These are phyloP conservation scores for Drosophila prolongata DNA, from an alignment of 2,888 invertebrate genomes.

Conservation along the genomic window DNA sequence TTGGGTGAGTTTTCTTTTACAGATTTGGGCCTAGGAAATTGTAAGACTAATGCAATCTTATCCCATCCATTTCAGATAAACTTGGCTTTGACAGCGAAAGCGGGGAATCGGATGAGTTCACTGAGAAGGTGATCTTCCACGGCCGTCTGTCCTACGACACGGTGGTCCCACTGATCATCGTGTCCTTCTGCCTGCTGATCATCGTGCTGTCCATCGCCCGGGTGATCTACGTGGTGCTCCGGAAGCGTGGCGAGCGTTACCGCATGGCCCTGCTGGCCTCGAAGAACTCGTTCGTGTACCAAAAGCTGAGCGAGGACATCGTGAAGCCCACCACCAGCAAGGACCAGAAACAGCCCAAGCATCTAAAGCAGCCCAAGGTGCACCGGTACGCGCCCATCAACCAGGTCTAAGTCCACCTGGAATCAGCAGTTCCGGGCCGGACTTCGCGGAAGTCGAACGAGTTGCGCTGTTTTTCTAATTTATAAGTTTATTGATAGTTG, in stretches of 20 bases:
- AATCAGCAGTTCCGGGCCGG: conserved; percentile 46
- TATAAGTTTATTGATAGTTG: conserved; percentile 74
- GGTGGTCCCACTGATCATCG: conserved; percentile 87
- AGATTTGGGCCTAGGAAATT: not conserved
- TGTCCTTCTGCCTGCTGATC: conserved; percentile 86
- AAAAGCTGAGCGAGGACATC: conserved; percentile 91
- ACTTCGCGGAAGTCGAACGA: conserved; percentile 50
- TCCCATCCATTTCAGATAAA: conserved; percentile 67
- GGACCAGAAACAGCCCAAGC: conserved; percentile 87
- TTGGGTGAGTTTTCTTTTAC: conserved; percentile 66
- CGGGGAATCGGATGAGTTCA: conserved; percentile 71
- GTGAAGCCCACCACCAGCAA: conserved; percentile 85
- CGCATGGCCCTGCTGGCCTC: conserved; percentile 84
- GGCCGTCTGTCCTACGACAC: conserved; percentile 85
- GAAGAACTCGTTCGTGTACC: conserved; percentile 88
- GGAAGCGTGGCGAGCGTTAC: conserved; percentile 85
- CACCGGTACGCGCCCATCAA: conserved; percentile 88
- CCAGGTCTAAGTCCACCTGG: conserved; percentile 82
- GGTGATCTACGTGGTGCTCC: conserved; percentile 86
- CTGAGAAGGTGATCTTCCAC: conserved; percentile 82
- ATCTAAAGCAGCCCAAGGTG: conserved; percentile 87
- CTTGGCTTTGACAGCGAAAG: conserved; percentile 73
- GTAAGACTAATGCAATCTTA: not conserved
- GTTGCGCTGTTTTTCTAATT: conserved; percentile 79
- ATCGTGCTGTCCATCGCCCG: conserved; percentile 86